Percentiles rank a stretch among this genome's conserved stretches.
These are phyloP conservation scores for Poliocrania exsul DNA, from an alignment of 2,797 vertebrate genomes.

Conservation along the genomic window DNA sequence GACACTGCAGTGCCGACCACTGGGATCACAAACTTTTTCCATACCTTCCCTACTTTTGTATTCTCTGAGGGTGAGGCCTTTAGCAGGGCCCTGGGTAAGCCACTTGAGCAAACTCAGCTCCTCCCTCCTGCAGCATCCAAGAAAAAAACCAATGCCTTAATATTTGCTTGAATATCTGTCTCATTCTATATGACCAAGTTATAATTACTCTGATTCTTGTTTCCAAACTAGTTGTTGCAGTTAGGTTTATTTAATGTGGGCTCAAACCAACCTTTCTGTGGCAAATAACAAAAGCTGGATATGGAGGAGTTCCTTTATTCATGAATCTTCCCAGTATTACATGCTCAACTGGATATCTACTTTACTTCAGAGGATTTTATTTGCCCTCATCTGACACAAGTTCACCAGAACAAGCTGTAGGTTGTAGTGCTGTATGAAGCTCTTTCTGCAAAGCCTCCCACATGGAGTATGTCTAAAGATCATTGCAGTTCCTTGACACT, in stretches of 20 bases:
- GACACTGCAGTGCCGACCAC: not conserved
- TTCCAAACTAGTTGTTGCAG: not conserved
- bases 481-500: not conserved
- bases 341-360: not conserved
- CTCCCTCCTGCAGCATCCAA: not conserved
- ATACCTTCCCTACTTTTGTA: not conserved
- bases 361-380: constrained; percentile 15
- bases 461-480: constrained; percentile 27
- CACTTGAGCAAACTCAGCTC: not conserved
- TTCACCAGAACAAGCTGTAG: constrained; percentile 12
- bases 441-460: constrained; percentile 30
- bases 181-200: not conserved
- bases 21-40: not conserved
- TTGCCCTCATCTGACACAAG: constrained; percentile 33
- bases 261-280: not conserved
- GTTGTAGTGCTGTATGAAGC: constrained; percentile 8
- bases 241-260: not conserved
- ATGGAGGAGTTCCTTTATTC: not conserved
- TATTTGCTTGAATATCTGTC: not conserved
- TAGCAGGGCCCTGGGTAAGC: not conserved
- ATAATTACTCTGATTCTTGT: not conserved
- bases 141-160: not conserved
- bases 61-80: not conserved
- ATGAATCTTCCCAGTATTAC: not conserved
- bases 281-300: not conserved